Conservation (phyloP, 2,113 vertebrate species). For the Laticauda colubrina region DNA sequence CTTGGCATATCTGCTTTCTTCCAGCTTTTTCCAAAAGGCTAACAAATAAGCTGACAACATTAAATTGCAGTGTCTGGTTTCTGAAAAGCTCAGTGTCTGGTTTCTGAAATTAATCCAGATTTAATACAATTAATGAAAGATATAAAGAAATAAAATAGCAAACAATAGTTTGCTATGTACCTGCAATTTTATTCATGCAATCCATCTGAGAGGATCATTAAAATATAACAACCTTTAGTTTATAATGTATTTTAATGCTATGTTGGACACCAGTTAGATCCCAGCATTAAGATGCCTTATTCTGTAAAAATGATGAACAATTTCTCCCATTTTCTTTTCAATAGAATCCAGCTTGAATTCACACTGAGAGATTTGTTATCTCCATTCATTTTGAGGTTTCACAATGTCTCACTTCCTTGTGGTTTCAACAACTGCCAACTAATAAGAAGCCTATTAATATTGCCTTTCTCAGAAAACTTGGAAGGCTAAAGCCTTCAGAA, state of each 20-base stretch:
- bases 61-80: slow-evolving; percentile 66
- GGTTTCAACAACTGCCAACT: neutral
- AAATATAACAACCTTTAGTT: neutral
- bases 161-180: neutral
- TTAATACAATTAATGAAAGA: slow-evolving; percentile 68
- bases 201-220: neutral
- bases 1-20: slow-evolving; percentile 37
- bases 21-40: slow-evolving; percentile 46
- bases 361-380: neutral
- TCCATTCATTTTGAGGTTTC: neutral
- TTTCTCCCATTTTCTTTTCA: neutral
- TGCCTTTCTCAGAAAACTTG: neutral
- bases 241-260: neutral
- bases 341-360: neutral
- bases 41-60: slow-evolving; percentile 67
- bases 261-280: neutral
- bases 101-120: slow-evolving; percentile 67
- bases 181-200: neutral
- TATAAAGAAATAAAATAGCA: neutral
- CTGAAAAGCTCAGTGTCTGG: slow-evolving; percentile 64
- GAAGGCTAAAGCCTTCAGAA: neutral
- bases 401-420: neutral
- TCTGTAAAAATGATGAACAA: neutral
- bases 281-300: neutral
- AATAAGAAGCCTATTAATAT: neutral